Conservation (phyloP, 2,888 invertebrate species). For the Tenthredo mesomela region DNA sequence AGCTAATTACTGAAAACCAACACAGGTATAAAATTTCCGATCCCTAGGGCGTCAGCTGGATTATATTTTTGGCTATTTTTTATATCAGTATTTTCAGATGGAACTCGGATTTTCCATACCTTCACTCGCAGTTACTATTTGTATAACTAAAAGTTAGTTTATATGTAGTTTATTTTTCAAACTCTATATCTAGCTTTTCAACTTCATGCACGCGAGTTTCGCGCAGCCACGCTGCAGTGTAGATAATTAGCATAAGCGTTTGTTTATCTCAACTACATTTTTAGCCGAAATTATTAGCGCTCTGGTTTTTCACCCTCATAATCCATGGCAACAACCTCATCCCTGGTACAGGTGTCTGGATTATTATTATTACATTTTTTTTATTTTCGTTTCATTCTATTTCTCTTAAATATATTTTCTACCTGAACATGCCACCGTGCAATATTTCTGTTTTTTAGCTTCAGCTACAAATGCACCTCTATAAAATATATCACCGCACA, state of each 20-base stretch:
- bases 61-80: background rate
- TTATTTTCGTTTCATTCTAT: background rate
- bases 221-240: background rate
- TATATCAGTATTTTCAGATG: background rate
- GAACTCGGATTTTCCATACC: background rate
- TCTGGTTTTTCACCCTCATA: constrained; percentile 45
- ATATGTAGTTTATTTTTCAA: background rate
- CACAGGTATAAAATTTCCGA: background rate
- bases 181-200: constrained; percentile 4
- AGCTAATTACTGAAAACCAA: background rate
- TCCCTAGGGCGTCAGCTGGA: background rate
- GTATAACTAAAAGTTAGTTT: background rate
- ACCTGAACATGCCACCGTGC: background rate
- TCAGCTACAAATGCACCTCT: constrained; percentile 19
- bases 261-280: constrained; percentile 63
- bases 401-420: constrained; percentile 21
- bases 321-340: constrained; percentile 15
- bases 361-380: background rate
- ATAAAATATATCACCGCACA: constrained; percentile 18
- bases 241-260: constrained; percentile 66
- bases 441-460: constrained; percentile 4
- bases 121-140: background rate
- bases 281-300: constrained; percentile 58
- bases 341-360: background rate
- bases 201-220: background rate